phyloP scores from a whole-genome alignment of 1,140 invertebrate species.

The Hyles vespertilio region DNA sequence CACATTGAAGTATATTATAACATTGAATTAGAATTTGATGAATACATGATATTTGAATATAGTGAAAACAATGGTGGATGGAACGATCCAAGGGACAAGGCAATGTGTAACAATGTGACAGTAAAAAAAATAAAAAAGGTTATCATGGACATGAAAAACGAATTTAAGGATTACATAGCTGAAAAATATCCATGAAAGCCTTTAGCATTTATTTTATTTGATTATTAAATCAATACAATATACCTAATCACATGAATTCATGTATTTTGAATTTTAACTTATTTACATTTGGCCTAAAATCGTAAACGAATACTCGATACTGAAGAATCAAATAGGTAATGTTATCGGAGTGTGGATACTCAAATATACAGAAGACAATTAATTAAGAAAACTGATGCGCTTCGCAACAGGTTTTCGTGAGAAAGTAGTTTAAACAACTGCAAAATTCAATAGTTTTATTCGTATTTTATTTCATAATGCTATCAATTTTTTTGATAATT shows the following conservation, averaged over 20 bases:
- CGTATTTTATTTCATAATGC: no score
- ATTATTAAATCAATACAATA: neutral
- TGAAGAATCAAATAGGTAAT: no score
- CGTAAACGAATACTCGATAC: no score
- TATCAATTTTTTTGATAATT: no score
- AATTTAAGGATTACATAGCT: constrained; percentile 14
- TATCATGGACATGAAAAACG: constrained; percentile 33
- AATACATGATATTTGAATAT: constrained; percentile 31
- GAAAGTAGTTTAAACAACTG: no score
- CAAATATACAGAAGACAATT: no score
- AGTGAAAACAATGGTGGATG: constrained; percentile 36
- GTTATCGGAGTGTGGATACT: no score
- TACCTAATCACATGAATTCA: neutral
- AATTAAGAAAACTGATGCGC: no score
- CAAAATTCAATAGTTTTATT: no score
- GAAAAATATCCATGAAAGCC: neutral
- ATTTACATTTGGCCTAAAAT: no score
- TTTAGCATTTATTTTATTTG: neutral
- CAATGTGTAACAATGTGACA: constrained; percentile 66
- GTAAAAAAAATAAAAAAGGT: constrained; percentile 69
- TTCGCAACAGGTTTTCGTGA: no score
- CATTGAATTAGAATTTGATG: constrained; percentile 34
- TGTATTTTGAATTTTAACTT: no score
- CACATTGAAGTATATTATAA: constrained; percentile 30
- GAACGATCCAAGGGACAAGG: constrained; percentile 57